A percentile compares a stretch with the other conserved stretches of the same genome.
These are phyloP conservation scores for Dusona sp. DNA, from an alignment of 2,888 invertebrate species.

Conservation along the genomic window DNA sequence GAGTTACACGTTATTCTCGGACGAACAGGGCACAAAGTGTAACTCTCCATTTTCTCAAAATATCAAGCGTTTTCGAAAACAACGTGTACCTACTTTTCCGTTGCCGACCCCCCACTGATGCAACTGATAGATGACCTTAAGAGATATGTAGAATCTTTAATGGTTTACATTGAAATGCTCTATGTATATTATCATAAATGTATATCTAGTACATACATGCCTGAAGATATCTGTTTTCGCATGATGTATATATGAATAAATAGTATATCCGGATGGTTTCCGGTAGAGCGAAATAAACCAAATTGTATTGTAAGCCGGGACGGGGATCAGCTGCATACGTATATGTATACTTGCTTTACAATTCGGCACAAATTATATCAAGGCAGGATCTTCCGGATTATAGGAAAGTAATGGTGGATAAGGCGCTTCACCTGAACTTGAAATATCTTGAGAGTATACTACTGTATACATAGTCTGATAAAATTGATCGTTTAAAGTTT, in stretches of 20 bases:
- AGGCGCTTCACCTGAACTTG: slow-evolving; percentile 2
- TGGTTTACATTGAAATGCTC: too few species aligned
- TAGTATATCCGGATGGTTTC: slow-evolving; percentile 18
- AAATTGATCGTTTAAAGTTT: neutral
- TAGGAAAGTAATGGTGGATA: slow-evolving; percentile 4
- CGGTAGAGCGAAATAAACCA: neutral
- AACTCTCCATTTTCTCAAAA: too few species aligned
- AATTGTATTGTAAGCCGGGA: slow-evolving; percentile 24
- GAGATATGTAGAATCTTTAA: too few species aligned
- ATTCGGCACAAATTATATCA: slow-evolving; percentile 11
- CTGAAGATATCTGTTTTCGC: neutral
- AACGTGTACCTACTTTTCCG: too few species aligned
- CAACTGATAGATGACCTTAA: too few species aligned
- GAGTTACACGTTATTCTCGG: too few species aligned
- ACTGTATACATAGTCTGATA: neutral
- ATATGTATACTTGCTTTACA: neutral
- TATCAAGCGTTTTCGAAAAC: too few species aligned
- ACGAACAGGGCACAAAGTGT: too few species aligned
- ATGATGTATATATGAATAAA: neutral
- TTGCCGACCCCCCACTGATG: too few species aligned
- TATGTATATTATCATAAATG: neutral
- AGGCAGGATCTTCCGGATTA: slow-evolving; percentile 30
- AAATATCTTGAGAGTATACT: neutral
- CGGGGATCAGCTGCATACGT: neutral
- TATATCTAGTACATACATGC: neutral